Conservation (phyloP, 2,888 invertebrate species). For the Cheilosia grossa region DNA sequence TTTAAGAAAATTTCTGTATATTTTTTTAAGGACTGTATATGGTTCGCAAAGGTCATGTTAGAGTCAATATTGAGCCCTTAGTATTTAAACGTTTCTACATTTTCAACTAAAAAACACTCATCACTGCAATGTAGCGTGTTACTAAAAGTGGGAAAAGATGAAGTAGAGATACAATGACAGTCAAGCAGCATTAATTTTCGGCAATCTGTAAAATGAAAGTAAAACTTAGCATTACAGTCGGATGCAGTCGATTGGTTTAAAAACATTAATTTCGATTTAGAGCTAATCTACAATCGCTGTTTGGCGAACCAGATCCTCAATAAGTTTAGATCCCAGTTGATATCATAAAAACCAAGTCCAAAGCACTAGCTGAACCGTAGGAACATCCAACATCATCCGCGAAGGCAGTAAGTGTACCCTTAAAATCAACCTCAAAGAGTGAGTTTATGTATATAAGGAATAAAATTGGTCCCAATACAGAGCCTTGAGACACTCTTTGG, state of each 20-base stretch:
- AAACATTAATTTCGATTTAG: slow-evolving; percentile 4
- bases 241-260: not conserved
- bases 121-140: not conserved
- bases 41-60: too few relatives aligned
- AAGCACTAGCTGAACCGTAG: not conserved
- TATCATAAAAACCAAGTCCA: not conserved
- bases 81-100: not conserved
- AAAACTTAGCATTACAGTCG: not conserved
- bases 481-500: too few relatives aligned
- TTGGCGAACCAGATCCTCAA: slow-evolving; percentile 4
- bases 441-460: too few relatives aligned
- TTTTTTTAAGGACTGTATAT: too few relatives aligned
- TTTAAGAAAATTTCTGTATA: too few relatives aligned
- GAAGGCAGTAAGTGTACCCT: not conserved
- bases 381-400: too few relatives aligned
- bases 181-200: not conserved
- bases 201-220: not conserved
- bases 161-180: not conserved
- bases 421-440: too few relatives aligned
- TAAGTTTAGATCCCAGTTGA: slow-evolving; percentile 14
- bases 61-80: not conserved
- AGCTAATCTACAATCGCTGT: not conserved
- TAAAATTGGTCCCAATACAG: too few relatives aligned
- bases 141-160: not conserved
- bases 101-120: not conserved